Conservation (phyloP, 2,113 vertebrate species). For the Hypanus sabinus region DNA sequence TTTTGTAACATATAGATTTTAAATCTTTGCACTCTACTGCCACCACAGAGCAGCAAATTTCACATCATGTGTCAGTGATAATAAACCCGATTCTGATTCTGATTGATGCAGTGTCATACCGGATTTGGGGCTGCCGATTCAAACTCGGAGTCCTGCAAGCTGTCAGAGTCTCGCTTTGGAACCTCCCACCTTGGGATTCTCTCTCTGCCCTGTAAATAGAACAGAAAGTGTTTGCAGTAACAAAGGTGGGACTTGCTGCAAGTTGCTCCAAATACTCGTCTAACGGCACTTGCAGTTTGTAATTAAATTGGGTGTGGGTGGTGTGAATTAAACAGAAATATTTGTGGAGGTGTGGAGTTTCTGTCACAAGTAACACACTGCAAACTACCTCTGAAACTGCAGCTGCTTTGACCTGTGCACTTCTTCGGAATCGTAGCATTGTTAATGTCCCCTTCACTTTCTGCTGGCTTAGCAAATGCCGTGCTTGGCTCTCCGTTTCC, state of each 20-base stretch:
- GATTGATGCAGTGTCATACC: constrained; percentile 47
- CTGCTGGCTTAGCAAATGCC: constrained; percentile 46
- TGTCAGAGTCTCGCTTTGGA: constrained; percentile 58
- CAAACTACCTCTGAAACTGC: neutral
- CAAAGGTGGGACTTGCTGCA: neutral
- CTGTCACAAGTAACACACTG: neutral
- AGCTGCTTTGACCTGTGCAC: neutral
- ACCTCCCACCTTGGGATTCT: constrained; percentile 42
- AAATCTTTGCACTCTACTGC: no score
- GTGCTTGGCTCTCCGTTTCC: constrained; percentile 54
- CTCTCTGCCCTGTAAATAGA: constrained; percentile 44
- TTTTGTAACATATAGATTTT: no score
- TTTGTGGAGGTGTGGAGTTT: neutral
- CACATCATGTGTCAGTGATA: no score
- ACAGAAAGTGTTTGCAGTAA: neutral
- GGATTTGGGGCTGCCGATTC: constrained; percentile 55
- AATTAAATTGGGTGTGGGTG: neutral
- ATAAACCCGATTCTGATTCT: no score
- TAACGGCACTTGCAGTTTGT: no score
- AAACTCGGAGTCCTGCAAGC: constrained; percentile 60
- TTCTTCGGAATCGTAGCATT: neutral
- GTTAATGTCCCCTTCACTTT: constrained; percentile 52
- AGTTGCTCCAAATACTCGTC: neutral
- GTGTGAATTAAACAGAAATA: neutral
- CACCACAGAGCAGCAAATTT: no score